Evolutionary conservation across 1,140 invertebrate genomes (phyloP).

Genomic region (Hydropsyche tenuis): DNA sequence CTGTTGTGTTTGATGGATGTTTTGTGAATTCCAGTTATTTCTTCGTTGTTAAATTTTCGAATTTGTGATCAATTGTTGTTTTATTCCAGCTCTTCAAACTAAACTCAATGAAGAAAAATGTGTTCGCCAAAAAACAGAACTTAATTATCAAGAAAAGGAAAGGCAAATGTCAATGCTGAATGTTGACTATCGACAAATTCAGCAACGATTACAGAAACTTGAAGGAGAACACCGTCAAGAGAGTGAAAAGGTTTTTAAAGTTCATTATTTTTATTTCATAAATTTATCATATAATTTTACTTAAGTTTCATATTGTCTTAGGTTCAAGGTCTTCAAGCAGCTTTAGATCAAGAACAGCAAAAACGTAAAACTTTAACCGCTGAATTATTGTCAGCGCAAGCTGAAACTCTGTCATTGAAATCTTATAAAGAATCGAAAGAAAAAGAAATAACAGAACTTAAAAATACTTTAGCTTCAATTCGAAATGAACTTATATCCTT

Average conservation of each 20-base stretch:
- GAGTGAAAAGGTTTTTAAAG: conserved; percentile 76
- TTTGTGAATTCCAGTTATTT: background rate
- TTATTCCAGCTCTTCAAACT: conserved; percentile 77
- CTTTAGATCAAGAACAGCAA: conserved; percentile 89
- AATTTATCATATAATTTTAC: background rate
- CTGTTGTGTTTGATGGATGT: background rate
- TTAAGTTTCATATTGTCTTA: conserved; percentile 48
- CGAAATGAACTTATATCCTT: conserved; percentile 38
- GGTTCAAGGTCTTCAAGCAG: conserved; percentile 77
- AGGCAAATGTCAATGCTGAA: conserved; percentile 92
- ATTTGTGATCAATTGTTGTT: background rate
- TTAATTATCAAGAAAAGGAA: conserved; percentile 87
- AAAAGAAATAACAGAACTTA: conserved; percentile 39
- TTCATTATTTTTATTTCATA: background rate
- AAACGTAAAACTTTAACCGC: conserved; percentile 58
- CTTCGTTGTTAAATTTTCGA: background rate
- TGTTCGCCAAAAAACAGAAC: conserved; percentile 81
- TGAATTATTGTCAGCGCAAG: conserved; percentile 57
- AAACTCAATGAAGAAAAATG: conserved; percentile 91
- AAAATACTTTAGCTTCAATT: conserved; percentile 1
- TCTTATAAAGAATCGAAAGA: conserved; percentile 52
- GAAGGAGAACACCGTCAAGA: conserved; percentile 90
- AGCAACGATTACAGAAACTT: conserved; percentile 86
- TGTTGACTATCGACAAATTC: conserved; percentile 91
- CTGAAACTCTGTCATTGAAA: conserved; percentile 54